Evolutionary conservation across 2,113 vertebrate species (phyloP).

Genomic region (Hydrochoerus hydrochaeris): DNA sequence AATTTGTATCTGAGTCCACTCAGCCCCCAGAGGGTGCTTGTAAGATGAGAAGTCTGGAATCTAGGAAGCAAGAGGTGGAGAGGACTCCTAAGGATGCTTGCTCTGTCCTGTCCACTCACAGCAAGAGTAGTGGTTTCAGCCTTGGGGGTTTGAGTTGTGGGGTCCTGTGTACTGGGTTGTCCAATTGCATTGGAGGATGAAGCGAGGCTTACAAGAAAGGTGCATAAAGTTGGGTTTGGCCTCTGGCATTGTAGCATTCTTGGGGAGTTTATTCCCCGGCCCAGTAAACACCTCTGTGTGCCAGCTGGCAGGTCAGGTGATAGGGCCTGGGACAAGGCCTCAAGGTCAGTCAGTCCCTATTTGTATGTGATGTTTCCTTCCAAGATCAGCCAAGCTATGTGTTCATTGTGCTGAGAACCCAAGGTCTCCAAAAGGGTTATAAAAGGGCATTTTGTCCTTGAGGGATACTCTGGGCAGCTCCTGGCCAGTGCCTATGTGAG

Average conservation of each 20-base stretch:
- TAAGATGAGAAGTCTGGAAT: not conserved
- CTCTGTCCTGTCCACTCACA: not conserved
- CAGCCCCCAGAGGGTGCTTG: not conserved
- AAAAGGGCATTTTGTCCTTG: constrained; percentile 35
- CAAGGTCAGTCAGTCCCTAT: constrained; percentile 52
- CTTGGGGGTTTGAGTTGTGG: not conserved
- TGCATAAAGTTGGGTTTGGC: not conserved
- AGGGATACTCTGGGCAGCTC: not conserved
- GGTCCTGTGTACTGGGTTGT: not conserved
- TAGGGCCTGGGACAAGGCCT: not conserved
- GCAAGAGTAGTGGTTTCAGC: not conserved
- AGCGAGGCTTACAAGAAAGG: not conserved
- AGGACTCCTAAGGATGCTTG: not conserved
- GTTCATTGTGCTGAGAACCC: not conserved
- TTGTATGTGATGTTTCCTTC: constrained; percentile 3
- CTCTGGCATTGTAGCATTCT: not conserved
- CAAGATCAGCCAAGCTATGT: not conserved
- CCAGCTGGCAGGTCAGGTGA: not conserved
- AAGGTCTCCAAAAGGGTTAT: not conserved
- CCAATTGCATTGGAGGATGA: not conserved
- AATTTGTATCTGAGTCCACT: not conserved
- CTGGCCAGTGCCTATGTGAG: not conserved
- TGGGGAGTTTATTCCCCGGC: constrained; percentile 41
- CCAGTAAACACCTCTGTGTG: constrained; percentile 10
- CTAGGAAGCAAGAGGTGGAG: not conserved